Evolutionary conservation across 2,888 invertebrate genomes (phyloP), one percentile per base, ranked within the genome.

Genomic region (Helobdella robusta): DNA sequence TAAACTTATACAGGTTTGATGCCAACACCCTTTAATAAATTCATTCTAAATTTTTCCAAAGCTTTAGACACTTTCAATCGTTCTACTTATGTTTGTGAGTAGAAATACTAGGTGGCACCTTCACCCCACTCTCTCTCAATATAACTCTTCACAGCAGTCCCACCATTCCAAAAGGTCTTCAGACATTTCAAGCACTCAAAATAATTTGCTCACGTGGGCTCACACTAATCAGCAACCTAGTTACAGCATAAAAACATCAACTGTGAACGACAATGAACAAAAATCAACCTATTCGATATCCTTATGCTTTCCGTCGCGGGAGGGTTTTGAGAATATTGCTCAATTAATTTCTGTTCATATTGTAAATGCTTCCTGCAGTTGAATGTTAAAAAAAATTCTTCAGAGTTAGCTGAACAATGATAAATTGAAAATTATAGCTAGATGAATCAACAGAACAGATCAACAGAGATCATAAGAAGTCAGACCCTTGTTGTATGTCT

Each of bases 401-500:
- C 18, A 40, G 4, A 60, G n/a, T 30, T 23, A 5, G 5, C 3
- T 8, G 8, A 32, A 28, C 20, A 15, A 34, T 36, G 11, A 54
- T 5, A 6, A 35, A 48, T 25, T 25, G 34, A 30, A 6, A n/a
- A 60, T 6, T n/a, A 32, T 54, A 54, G 5, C 18, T 8, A n/a
- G n/a, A 8, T 8, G 4, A 5, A 54, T 54, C n/a, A n/a, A n/a
- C n/a, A n/a, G 25, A 48, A 8, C 48, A 48, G 8, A 64, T 35
- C 32, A 2, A 18, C 23, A 32, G n/a, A 30, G 23, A 60, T 30
- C 23, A 59, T 40, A 28, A 60, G 34, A 11, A n/a, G 28, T 35
- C 73, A 65, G 72, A 77, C 77, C 94, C 94, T 77, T 91, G 89
- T 82, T 98, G 97, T 97, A 98, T 98, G 82, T 98, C 94, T 79